Conservation (phyloP, 2,113 vertebrate species). For the Zosterops lateralis region DNA sequence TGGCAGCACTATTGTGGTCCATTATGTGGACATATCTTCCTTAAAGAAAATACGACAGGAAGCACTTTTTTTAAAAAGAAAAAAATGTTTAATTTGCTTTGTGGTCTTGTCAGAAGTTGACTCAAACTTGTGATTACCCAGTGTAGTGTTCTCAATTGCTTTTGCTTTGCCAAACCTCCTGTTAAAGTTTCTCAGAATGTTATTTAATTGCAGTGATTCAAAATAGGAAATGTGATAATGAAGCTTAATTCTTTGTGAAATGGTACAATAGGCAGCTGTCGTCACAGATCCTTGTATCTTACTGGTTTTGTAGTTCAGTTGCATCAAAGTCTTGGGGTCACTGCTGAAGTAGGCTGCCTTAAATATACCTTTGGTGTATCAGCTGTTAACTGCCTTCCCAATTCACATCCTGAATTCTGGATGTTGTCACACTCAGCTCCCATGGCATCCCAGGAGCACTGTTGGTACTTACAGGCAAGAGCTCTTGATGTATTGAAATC, state of each 20-base stretch:
- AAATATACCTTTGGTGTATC: background rate
- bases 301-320: background rate
- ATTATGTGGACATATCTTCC: background rate
- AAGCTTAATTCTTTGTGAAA: background rate
- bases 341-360: background rate
- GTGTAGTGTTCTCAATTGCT: background rate
- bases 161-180: background rate
- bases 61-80: background rate
- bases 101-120: background rate
- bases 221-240: background rate
- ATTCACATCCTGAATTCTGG: background rate
- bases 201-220: background rate
- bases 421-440: background rate
- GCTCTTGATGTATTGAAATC: background rate
- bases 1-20: background rate
- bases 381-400: background rate
- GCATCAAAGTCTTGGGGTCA: background rate
- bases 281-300: background rate
- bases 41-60: background rate
- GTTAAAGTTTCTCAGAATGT: background rate
- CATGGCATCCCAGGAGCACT: accelerated
- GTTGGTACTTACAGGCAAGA: background rate
- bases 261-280: background rate
- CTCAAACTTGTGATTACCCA: background rate
- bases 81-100: background rate